phyloP scores from a whole-genome alignment of 2,888 invertebrate genomes.

The Diogma glabrata region DNA sequence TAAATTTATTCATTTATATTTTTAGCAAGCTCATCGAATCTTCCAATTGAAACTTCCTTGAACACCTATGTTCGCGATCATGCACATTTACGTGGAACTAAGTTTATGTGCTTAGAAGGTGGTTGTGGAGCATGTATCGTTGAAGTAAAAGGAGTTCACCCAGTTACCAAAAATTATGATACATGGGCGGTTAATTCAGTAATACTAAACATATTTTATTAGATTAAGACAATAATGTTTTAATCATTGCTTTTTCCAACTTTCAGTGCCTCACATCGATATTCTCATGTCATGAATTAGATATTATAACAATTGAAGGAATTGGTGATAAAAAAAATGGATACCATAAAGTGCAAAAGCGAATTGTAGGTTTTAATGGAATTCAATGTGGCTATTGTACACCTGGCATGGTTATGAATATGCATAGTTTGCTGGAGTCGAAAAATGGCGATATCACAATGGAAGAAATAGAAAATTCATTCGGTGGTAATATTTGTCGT shows the following conservation, averaged over 20 bases:
- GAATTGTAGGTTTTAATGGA: constrained; percentile 48
- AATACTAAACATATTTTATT: too few relatives aligned
- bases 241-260: too few relatives aligned
- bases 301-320: constrained; percentile 54
- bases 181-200: constrained; percentile 1
- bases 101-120: constrained; percentile 48
- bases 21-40: too few relatives aligned
- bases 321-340: constrained; percentile 46
- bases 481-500: constrained; percentile 42
- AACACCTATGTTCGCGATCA: constrained; percentile 42
- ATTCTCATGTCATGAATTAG: constrained; percentile 49
- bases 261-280: constrained; percentile 49
- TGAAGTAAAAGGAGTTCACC: constrained; percentile 30
- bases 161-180: constrained; percentile 9
- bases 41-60: constrained; percentile 34
- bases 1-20: too few relatives aligned
- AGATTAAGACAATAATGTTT: too few relatives aligned
- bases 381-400: constrained; percentile 60
- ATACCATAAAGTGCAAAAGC: constrained; percentile 49
- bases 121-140: constrained; percentile 48
- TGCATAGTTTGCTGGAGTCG: constrained; percentile 42
- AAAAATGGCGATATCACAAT: constrained; percentile 37
- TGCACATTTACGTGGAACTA: constrained; percentile 43
- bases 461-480: constrained; percentile 48
- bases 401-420: constrained; percentile 62